Evolutionary conservation across 2,888 invertebrate species (phyloP), one percentile per base, ranked within the genome.

Genomic region (Drosophila colorata): DNA sequence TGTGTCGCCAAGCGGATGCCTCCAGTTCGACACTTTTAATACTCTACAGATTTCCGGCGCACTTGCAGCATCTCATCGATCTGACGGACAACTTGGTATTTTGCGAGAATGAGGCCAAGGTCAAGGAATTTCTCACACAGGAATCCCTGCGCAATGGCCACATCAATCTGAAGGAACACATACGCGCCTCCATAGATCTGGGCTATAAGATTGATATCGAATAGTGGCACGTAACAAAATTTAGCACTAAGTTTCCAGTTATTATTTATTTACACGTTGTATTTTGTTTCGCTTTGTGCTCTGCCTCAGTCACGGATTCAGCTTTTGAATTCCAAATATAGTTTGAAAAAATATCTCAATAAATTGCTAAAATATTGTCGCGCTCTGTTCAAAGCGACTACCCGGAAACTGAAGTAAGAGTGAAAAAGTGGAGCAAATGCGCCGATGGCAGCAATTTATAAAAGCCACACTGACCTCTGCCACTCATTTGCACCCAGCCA

Each of bases 111-210:
- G 90, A 90, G 59, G 80, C 82, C 9, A 91, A 87, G 40, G 80
- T 92, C 20, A 74, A 77, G 14, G 92, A 92, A 71, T 90, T 91
- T 40, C 69, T 92, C 0, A 91, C 91, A 0, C 92, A 92, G 64
- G 92, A 92, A 57, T 89, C 90, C 0, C 69, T 92, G 47, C 86
- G 92, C 31, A 92, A 91, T 70, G 92, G 92, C 2, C 85, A 86
- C 20, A 92, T 92, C 31, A 89, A 89, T 77, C 77, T 92, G 9
- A 91, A 91, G 60, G 91, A 89, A 33, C 92, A 92, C 68, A 91
- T 92, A 65, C 87, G 92, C 41, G 92, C 92, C 48, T 92, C 92
- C 51, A 92, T 92, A 40, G 92, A 92, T 78, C 80, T 92, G 69
- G 92, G 92, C 46, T 92, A 92, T 66, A 92, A 91, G 71, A 75